Base-by-base conservation (phyloP, 2,113 vertebrate genomes). In the Nanger granti region DNA sequence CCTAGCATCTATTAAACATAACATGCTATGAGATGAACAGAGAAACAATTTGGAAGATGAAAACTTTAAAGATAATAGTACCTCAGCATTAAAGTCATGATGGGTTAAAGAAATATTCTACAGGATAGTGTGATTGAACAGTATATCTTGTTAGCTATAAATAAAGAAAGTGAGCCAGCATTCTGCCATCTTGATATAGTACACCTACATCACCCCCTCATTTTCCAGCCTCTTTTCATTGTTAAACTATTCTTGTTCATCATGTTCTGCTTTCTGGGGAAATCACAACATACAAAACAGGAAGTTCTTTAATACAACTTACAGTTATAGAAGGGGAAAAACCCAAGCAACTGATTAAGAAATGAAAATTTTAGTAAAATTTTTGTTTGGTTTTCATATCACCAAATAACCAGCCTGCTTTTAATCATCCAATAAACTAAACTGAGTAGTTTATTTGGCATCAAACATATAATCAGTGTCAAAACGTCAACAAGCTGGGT, bases 281-380 rank as follows among this genome's bases (percentile, higher is more conserved):
- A 52, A 47, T 6, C 18, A 2, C 49, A 95, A 91, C 10, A 79
- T 15, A 82, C 64, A 96, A 95, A 95, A 96, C 79, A 98, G 95
- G 93, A 97, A 96, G 79, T 93, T 89, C 52, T 93, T 84, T 92
- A 94, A 73, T 41, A 95, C 52, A 93, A 85, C 12, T 91, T 54
- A 84, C 10, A 89, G 95, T 93, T 97, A 96, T 94, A 97, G 69
- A 95, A 96, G 60, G 89, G 91, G 91, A 93, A 97, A 98, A 97
- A 44, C 97, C 97, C 66, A 93, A 92, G 83, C 47, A 90, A 82
- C 57, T 93, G 22, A 91, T 60, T 69, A 54, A 89, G n/a, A 96
- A 96, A 88, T 82, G 17, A 89, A 97, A 60, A 87, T 83, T 91
- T 69, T 55, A 85, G 89, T 83, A 76, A 93, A 97, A 93, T 47